A percentile compares a stretch with the other conserved stretches of the same genome.
phyloP scores from a whole-genome alignment of 2,888 invertebrate genomes.

The Ornithoptera alexandrae region DNA sequence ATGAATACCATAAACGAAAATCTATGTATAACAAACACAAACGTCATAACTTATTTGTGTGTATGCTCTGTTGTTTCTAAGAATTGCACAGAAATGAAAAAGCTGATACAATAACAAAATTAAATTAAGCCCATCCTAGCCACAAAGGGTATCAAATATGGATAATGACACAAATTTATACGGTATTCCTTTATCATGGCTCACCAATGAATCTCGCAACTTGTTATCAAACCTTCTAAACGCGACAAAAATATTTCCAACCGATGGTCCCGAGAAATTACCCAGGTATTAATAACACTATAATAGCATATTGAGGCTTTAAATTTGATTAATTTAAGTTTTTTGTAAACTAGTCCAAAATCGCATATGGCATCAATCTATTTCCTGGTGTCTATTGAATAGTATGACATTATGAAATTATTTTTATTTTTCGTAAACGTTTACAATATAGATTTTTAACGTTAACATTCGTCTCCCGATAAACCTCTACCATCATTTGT shows the following conservation, averaged over 20 bases:
- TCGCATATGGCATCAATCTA: background rate
- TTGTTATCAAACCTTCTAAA: conserved; percentile 82
- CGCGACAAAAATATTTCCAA: conserved; percentile 82
- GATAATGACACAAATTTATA: conserved; percentile 50
- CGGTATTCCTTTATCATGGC: conserved; percentile 60
- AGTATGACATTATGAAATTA: background rate
- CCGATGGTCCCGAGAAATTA: conserved; percentile 67
- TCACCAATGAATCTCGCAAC: conserved; percentile 67
- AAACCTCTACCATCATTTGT: no score
- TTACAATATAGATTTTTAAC: background rate
- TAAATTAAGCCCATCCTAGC: conserved; percentile 1
- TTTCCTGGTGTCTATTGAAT: background rate
- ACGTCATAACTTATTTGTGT: conserved; percentile 18
- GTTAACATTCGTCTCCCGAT: no score
- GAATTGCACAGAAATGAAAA: conserved; percentile 22
- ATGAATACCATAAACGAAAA: background rate
- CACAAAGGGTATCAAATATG: conserved; percentile 35
- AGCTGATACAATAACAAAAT: conserved; percentile 18
- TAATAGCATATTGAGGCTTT: background rate
- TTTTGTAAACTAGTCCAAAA: background rate
- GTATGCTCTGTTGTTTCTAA: conserved; percentile 12
- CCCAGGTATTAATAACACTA: conserved; percentile 56
- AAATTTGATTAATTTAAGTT: background rate
- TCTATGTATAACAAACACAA: conserved; percentile 11
- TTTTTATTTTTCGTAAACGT: background rate